phyloP scores from a whole-genome alignment of 2,888 invertebrate genomes.

The Dysmachus trigonus region DNA sequence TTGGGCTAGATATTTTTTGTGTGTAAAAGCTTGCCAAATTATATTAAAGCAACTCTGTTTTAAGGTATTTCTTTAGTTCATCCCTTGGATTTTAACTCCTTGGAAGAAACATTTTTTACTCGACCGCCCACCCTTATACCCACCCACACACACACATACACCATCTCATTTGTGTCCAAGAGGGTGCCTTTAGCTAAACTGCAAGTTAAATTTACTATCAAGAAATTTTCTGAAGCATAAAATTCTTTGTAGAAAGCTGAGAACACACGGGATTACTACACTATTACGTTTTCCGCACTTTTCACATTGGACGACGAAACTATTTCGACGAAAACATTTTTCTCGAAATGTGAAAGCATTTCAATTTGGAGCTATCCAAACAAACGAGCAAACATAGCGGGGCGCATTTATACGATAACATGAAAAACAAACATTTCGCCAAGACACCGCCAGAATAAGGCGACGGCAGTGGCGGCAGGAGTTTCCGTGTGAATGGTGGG shows the following conservation, averaged over 20 bases:
- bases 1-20: too few relatives aligned
- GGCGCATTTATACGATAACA: constrained; percentile 5
- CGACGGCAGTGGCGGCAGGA: neutral
- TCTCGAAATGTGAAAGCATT: neutral
- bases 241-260: neutral
- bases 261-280: neutral
- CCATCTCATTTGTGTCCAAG: neutral
- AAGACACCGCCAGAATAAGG: neutral
- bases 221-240: neutral
- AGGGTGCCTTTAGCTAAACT: neutral
- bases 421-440: constrained; percentile 17
- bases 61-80: too few relatives aligned
- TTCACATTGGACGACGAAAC: constrained; percentile 4
- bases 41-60: too few relatives aligned
- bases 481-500: neutral
- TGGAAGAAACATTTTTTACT: neutral
- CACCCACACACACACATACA: too few relatives aligned
- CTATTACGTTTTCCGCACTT: neutral
- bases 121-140: neutral
- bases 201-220: neutral
- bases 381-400: constrained; percentile 16
- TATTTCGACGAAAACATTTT: neutral
- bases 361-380: constrained; percentile 13
- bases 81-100: neutral
- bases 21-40: too few relatives aligned